These are phyloP conservation scores for Amazona finschi DNA, from an alignment of 2,797 vertebrate species.

Conservation along the genomic window DNA sequence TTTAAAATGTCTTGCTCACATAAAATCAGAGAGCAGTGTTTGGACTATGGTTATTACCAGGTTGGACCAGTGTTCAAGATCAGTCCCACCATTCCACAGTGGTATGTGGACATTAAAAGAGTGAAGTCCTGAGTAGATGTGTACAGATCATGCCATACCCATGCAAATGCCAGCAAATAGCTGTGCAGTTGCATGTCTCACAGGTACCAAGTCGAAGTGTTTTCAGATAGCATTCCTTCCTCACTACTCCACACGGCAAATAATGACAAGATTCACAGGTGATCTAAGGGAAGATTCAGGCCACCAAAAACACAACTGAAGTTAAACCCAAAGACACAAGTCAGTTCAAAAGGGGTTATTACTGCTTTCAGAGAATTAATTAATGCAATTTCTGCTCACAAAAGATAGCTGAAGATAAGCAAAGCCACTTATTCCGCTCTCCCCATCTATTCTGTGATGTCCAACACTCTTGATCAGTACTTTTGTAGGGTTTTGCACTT, in stretches of 20 bases:
- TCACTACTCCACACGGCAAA: not conserved
- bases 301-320: not conserved
- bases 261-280: not conserved
- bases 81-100: not conserved
- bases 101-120: not conserved
- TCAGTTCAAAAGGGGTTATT: not conserved
- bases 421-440: not conserved
- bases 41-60: not conserved
- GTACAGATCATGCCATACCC: not conserved
- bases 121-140: not conserved
- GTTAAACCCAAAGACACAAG: not conserved
- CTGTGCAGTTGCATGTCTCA: not conserved
- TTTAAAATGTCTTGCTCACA: not conserved
- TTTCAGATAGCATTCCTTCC: not conserved
- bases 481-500: not conserved
- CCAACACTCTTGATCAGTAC: not conserved
- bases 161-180: not conserved
- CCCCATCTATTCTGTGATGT: not conserved
- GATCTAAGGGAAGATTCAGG: not conserved
- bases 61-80: not conserved
- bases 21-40: not conserved
- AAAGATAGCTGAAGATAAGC: not conserved
- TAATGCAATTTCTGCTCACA: not conserved
- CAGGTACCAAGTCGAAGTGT: not conserved
- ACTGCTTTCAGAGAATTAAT: not conserved